Evolutionary conservation across 1,140 invertebrate genomes (phyloP).

Genomic region (Penaeus vannamei): DNA sequence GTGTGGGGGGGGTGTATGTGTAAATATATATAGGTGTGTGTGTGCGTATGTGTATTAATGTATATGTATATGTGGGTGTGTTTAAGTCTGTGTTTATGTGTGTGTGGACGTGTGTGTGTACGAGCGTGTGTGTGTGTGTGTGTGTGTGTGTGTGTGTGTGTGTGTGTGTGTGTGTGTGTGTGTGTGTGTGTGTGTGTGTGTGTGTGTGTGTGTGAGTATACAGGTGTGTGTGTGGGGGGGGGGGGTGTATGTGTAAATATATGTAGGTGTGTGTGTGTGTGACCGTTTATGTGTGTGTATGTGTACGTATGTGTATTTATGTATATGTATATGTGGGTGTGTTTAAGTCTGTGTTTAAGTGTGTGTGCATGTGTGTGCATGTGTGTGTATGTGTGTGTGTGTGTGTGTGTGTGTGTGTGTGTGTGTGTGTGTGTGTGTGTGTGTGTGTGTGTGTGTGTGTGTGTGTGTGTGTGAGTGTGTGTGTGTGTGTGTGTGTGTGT

Average conservation of each 20-base stretch:
- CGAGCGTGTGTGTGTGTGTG: conserved; percentile 35
- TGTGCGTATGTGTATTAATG: background rate
- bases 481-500: background rate
- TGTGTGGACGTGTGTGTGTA: conserved; percentile 29
- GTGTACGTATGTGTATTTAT: too few relatives aligned
- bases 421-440: too few relatives aligned
- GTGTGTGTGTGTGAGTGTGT: background rate
- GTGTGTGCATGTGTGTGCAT: too few relatives aligned
- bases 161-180: conserved; percentile 12
- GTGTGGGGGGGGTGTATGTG: too few relatives aligned
- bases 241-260: too few relatives aligned
- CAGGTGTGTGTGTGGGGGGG: too few relatives aligned
- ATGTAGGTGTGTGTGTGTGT: too few relatives aligned
- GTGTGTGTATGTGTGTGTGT: too few relatives aligned
- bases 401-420: too few relatives aligned
- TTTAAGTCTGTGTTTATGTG: background rate
- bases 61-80: background rate
- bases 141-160: conserved; percentile 46
- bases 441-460: too few relatives aligned
- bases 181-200: background rate
- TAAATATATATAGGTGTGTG: background rate
- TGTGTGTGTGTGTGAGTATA: background rate
- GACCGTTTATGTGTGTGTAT: background rate
- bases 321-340: too few relatives aligned
- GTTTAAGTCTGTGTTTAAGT: too few relatives aligned